phyloP scores from a whole-genome alignment of 2,113 vertebrate genomes.

The Toxostoma redivivum region DNA sequence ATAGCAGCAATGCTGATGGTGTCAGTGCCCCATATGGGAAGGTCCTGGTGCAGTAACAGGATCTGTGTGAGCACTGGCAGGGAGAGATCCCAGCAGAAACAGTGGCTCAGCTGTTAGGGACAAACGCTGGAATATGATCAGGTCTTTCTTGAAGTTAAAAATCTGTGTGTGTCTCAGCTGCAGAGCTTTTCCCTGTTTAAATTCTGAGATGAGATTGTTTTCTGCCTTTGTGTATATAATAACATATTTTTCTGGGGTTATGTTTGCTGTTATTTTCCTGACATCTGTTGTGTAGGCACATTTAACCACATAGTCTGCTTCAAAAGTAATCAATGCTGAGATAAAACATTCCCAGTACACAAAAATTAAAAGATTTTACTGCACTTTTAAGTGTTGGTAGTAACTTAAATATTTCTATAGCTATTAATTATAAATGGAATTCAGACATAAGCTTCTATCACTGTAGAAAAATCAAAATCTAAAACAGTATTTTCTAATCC shows the following conservation, averaged over 20 bases:
- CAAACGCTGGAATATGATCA: not conserved
- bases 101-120: fast-evolving
- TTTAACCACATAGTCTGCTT: not conserved
- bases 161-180: not conserved
- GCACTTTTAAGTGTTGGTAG: not conserved
- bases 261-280: not conserved
- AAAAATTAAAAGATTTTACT: not conserved
- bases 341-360: not conserved
- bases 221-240: not conserved
- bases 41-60: not conserved
- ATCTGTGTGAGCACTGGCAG: not conserved
- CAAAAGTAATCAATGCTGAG: not conserved
- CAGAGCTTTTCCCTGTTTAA: not conserved
- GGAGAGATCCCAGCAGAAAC: not conserved
- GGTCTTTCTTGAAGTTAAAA: not conserved
- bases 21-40: not conserved
- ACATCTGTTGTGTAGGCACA: not conserved
- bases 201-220: not conserved
- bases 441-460: not conserved
- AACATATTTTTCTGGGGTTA: not conserved
- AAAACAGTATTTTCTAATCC: fast-evolving
- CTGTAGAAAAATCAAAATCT: not conserved
- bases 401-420: not conserved
- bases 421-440: not conserved
- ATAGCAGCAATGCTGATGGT: not conserved